Base-by-base conservation (phyloP, 2,888 invertebrate species). In the Hypercompe scribonia region DNA sequence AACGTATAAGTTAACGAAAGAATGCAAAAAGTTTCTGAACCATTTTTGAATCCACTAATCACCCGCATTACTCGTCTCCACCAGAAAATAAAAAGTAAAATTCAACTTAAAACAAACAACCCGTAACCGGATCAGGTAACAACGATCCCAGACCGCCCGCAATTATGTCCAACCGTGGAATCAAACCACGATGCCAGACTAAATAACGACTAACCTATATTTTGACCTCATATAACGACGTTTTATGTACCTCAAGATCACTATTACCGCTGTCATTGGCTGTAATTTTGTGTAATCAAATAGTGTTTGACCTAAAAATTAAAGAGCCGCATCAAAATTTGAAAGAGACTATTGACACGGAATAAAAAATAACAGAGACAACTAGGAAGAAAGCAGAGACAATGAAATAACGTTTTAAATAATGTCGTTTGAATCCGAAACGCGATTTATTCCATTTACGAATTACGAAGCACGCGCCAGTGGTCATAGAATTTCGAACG, bases 181-280 rank as follows among this genome's bases (percentile, higher is more conserved):
- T 84, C 87, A 82, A 86, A 83, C 85, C 88, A 73, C 78, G 84
- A 87, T 86, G 89, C 82, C 80, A 79, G 77, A 71, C 80, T 76
- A 84, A 87, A 84, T 82, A 87, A 87, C 84, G 80, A 84, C 85
- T 88, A 93, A 91, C 94, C 93, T 92, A 92, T 94, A 93, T 90
- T 94, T 93, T 92, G 89, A 89, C 84, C 87, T 88, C 86, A 83
- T 87, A 85, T 89, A 90, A 90, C 85, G 85, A 90, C 89, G 87
- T 90, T 91, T 90, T 90, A 90, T 78, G 83, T 82, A 78, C 80
- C 72, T 79, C 81, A 72, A 76, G 79, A 84, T 84, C 75, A 81
- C 67, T 77, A 82, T 84, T 31, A 42, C 78, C 78, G 74, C 85
- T 88, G 87, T 89, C 88, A 88, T 89, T 90, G 75, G 66, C 70